These are phyloP conservation scores for Molossus molossus DNA, from an alignment of 2,797 vertebrate species.

Conservation along the genomic window DNA sequence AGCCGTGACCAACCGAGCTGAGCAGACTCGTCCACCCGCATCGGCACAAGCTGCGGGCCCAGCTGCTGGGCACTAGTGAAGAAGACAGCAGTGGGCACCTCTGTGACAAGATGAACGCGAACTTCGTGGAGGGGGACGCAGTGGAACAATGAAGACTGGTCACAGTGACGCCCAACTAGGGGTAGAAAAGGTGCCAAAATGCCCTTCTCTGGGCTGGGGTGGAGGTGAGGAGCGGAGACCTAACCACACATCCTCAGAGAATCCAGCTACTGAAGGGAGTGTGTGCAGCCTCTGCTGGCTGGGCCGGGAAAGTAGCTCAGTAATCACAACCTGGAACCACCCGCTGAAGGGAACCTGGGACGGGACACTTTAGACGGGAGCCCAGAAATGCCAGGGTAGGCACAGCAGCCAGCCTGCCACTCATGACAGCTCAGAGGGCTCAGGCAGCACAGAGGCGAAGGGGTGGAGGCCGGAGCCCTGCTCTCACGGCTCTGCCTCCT, in stretches of 20 bases:
- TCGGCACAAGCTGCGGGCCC: not conserved
- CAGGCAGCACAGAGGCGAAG: not conserved
- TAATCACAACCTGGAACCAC: not conserved
- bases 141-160: slow-evolving; percentile 84
- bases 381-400: not conserved
- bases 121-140: slow-evolving; percentile 96
- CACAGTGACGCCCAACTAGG: not conserved
- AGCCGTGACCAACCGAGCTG: not conserved
- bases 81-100: not conserved
- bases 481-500: not conserved
- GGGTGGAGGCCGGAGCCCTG: not conserved
- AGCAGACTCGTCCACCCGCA: not conserved
- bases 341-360: not conserved
- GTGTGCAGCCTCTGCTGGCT: not conserved
- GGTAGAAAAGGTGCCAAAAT: not conserved
- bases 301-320: not conserved
- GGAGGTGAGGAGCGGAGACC: not conserved
- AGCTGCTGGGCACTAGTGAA: not conserved
- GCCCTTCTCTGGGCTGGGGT: not conserved
- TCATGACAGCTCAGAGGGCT: not conserved
- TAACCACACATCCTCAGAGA: not conserved
- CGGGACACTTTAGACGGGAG: not conserved
- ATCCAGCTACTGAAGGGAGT: fast-evolving
- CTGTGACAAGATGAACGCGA: slow-evolving; percentile 94
- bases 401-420: not conserved